phyloP scores from a whole-genome alignment of 2,888 invertebrate genomes.

The Leptothorax acervorum region DNA sequence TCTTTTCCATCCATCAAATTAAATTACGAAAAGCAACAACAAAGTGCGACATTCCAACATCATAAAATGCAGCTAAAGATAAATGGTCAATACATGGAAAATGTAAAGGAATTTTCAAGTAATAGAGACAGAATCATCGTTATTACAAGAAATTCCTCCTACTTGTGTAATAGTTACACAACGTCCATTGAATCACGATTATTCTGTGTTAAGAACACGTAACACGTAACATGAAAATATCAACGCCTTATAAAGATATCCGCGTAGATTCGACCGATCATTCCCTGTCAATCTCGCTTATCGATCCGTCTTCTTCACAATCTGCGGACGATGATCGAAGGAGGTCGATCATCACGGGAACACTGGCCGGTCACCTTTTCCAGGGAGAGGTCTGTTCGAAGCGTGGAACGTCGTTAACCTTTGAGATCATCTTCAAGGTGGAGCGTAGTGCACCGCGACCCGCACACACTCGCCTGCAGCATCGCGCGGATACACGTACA shows the following conservation, averaged over 20 bases:
- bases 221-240: not conserved
- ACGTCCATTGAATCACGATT: not conserved
- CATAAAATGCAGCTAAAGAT: not conserved
- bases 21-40: not conserved
- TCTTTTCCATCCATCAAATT: not conserved
- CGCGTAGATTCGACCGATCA: not conserved
- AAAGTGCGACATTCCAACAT: not conserved
- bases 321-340: conserved; percentile 54
- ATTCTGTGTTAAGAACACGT: not conserved
- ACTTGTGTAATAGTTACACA: not conserved
- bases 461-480: not conserved
- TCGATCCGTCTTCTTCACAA: conserved; percentile 60
- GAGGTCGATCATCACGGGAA: conserved; percentile 37
- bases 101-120: not conserved
- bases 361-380: conserved; percentile 59
- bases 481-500: not conserved
- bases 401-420: conserved; percentile 80
- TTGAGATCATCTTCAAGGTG: conserved; percentile 75
- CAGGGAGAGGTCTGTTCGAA: conserved; percentile 56
- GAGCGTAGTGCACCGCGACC: conserved; percentile 36
- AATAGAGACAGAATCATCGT: not conserved
- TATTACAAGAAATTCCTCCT: not conserved
- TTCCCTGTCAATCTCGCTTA: conserved; percentile 16
- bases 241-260: conserved; percentile 13
- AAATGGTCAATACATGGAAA: not conserved